Evolutionary conservation across 1,140 invertebrate genomes (phyloP).

Genomic region (Homalodisca vitripennis): DNA sequence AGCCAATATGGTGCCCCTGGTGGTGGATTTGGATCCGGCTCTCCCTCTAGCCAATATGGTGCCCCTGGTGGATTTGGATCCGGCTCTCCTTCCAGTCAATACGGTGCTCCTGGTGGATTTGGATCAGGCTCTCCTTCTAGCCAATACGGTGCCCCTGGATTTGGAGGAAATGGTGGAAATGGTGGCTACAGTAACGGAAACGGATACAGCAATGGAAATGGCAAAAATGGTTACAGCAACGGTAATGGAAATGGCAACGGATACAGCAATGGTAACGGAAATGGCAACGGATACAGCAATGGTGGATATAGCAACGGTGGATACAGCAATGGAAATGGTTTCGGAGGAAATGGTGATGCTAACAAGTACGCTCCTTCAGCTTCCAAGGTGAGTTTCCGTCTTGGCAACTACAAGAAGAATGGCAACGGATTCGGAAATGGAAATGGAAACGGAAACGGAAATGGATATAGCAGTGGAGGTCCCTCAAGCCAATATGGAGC

Average conservation of each 20-base stretch:
- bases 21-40: constrained; percentile 1
- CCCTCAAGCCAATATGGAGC: constrained; percentile 8
- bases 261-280: neutral
- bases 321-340: neutral
- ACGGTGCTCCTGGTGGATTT: constrained; percentile 25
- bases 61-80: neutral
- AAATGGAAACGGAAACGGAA: neutral
- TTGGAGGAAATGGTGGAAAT: constrained; percentile 1
- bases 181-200: neutral
- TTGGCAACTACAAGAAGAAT: constrained; percentile 3
- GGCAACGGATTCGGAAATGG: constrained; percentile 18
- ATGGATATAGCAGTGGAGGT: constrained; percentile 23
- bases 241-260: neutral
- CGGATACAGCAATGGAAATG: constrained; percentile 10
- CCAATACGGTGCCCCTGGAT: constrained; percentile 21
- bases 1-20: constrained; percentile 30
- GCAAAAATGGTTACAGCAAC: neutral
- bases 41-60: constrained; percentile 29
- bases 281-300: no score
- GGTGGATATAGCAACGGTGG: no score
- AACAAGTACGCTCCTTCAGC: constrained; percentile 20
- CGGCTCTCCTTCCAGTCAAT: constrained; percentile 31
- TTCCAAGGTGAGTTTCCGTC: constrained; percentile 16
- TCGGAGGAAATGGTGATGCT: constrained; percentile 11
- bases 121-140: constrained; percentile 20